Conservation (phyloP, 92 coral and sea anemone species). For the Hydrozoanthus gracilis region DNA sequence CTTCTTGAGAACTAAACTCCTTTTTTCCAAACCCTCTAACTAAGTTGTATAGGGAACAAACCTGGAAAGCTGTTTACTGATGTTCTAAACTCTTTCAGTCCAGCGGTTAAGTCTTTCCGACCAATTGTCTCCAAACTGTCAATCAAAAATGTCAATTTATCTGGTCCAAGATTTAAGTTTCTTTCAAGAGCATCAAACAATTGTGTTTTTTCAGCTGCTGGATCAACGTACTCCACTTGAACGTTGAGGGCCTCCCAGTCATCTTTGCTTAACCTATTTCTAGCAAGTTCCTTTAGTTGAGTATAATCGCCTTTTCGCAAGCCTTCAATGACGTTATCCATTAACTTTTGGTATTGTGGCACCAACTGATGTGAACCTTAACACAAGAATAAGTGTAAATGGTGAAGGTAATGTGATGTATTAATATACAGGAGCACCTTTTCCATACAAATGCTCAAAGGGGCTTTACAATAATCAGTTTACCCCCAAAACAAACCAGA, state of each 20-base stretch:
- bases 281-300: conserved; percentile 20
- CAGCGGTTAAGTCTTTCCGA: conserved; percentile 15
- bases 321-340: conserved; percentile 5
- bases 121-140: conserved; percentile 30
- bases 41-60: neutral
- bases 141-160: conserved; percentile 16
- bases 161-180: conserved; percentile 34
- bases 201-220: neutral
- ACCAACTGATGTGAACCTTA: neutral
- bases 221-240: conserved; percentile 1
- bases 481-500: too few relatives aligned
- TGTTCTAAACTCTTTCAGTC: neutral
- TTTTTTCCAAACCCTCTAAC: too few relatives aligned
- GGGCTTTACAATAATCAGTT: too few relatives aligned
- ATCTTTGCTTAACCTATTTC: neutral
- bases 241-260: conserved; percentile 16
- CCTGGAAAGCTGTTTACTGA: neutral
- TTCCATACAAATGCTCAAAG: too few relatives aligned
- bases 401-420: too few relatives aligned
- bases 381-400: too few relatives aligned
- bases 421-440: too few relatives aligned
- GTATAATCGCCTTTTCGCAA: conserved; percentile 28
- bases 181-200: conserved; percentile 24
- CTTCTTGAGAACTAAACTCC: too few relatives aligned
- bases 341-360: conserved; percentile 29